phyloP scores from a whole-genome alignment of 2,888 invertebrate species.

The Cosmorhoe ocellata region DNA sequence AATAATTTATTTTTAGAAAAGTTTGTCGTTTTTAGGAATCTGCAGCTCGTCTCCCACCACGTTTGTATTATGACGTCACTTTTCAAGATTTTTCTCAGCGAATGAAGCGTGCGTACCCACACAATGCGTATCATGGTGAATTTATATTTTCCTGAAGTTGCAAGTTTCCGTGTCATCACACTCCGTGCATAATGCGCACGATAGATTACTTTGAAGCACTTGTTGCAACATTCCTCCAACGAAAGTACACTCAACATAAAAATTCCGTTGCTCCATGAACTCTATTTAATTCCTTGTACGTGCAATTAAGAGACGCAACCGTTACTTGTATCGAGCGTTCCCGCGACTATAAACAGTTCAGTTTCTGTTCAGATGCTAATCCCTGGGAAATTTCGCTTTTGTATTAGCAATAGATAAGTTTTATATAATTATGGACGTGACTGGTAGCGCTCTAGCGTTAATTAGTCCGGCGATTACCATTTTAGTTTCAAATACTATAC shows the following conservation, averaged over 20 bases:
- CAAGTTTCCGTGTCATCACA: constrained; percentile 11
- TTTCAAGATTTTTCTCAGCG: no score
- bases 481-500: no score
- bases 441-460: constrained; percentile 7
- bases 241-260: constrained; percentile 24
- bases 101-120: background rate
- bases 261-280: constrained; percentile 40
- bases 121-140: background rate
- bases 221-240: constrained; percentile 13
- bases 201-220: background rate
- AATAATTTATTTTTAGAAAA: no score
- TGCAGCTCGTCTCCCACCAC: no score
- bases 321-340: constrained; percentile 53
- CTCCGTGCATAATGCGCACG: background rate
- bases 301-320: constrained; percentile 46
- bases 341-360: constrained; percentile 50
- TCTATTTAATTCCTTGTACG: constrained; percentile 40
- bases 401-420: constrained; percentile 39
- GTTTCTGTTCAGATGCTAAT: constrained; percentile 43
- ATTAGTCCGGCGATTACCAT: constrained; percentile 1
- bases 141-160: constrained; percentile 1
- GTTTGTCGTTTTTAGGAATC: no score
- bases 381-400: constrained; percentile 55
- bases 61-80: no score
- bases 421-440: constrained; percentile 34